Base-by-base conservation (phyloP, 2,797 vertebrate genomes). In the Enteromius anoplus region DNA sequence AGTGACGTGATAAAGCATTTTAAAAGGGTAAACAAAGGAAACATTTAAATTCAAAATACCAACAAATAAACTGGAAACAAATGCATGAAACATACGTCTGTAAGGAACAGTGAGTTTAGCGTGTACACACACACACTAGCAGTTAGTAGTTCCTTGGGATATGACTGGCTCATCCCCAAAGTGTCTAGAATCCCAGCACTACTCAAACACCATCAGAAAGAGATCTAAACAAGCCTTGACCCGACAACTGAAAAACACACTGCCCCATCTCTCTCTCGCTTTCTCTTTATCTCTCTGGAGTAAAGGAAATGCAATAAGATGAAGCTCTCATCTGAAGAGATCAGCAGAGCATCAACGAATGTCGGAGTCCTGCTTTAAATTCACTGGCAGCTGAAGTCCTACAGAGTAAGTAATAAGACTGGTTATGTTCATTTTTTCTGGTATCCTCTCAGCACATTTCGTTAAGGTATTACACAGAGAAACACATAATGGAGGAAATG, bases 291-390 rank as follows among this genome's bases (percentile, higher is more conserved):
- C 45, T 72, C 68, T 65, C 45, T 8, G 37, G 45, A 51, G 21
- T 70, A 37, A 84, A 42, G 15, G 53, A 81, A 81, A 47, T 71
- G 72, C 65, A 81, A 71, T 60, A 55, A 65, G 65, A 77, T 64
- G 37, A 45, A 65, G 64, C 55, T 69, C 71, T 68, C 71, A 37
- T 81, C 68, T 81, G 12, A 60, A 65, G 42, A 40, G 72, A 77
- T 85, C 72, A 81, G 51, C 66, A 45, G 73, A 78, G 79, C 49
- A 62, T 85, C 58, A 49, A 71, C 23, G 72, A 42, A 37, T 1
- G 42, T 15, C 17, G 3, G 21, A 70, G 40, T 62, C 73, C 66
- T 45, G 58, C 47, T 70, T 71, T 78, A 77, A 64, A 85, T 82
- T 78, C 66, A 69, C 65, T 72, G 8, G 53, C 37, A 42, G 23